Evolutionary conservation across 2,113 vertebrate genomes (phyloP).

Genomic region (Anguilla japonica): DNA sequence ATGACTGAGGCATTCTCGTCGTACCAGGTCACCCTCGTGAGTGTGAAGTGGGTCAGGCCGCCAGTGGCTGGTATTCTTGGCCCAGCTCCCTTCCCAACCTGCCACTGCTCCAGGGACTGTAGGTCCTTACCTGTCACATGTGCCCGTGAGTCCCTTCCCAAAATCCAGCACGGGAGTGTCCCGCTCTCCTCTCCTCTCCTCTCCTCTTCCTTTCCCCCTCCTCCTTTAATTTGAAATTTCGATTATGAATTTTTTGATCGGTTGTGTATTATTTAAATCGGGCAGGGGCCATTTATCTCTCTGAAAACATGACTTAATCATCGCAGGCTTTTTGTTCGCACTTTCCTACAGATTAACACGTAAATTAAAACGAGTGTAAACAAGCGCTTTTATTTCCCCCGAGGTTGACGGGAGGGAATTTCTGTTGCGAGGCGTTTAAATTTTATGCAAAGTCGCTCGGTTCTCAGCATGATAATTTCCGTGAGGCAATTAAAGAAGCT

Average conservation of each 20-base stretch:
- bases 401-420: too few species aligned
- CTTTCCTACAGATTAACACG: slow-evolving; percentile 57
- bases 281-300: too few species aligned
- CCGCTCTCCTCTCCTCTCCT: neutral
- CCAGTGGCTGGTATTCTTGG: neutral
- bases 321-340: neutral
- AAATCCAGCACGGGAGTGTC: neutral
- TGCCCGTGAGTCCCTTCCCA: neutral
- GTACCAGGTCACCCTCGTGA: neutral
- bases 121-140: neutral
- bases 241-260: neutral
- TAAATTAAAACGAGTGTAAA: slow-evolving; percentile 51
- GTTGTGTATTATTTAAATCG: neutral
- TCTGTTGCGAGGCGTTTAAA: neutral
- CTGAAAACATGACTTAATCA: neutral
- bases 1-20: neutral
- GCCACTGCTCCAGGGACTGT: neutral
- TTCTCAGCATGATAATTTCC: slow-evolving; percentile 32
- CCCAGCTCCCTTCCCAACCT: neutral
- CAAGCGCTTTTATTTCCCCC: slow-evolving; percentile 6
- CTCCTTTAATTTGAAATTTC: neutral
- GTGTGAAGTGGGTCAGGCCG: neutral
- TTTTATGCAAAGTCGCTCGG: neutral
- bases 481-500: slow-evolving; percentile 48
- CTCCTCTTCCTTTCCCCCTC: neutral